Percentiles rank a stretch among this genome's conserved stretches.
phyloP scores from a whole-genome alignment of 2,888 invertebrate genomes.

The Epistrophe grossulariae region DNA sequence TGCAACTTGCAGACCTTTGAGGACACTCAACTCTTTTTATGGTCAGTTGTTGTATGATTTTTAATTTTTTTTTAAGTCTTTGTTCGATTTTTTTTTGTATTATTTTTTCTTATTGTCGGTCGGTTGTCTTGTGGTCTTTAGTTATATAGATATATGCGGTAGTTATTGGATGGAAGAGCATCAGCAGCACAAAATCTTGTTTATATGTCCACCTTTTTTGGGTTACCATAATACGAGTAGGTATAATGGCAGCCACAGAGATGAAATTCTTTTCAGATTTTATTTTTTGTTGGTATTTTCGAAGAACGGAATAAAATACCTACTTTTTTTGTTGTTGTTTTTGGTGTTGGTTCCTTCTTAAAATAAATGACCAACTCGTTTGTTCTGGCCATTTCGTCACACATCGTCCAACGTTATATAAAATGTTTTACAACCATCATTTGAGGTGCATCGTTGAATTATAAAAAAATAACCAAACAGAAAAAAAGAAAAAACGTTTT shows the following conservation, averaged over 20 bases:
- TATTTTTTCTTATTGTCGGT: constrained; percentile 2
- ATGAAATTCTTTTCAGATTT: constrained; percentile 41
- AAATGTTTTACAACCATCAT: constrained; percentile 65
- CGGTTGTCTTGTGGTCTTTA: constrained; percentile 20
- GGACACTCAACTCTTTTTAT: constrained; percentile 51
- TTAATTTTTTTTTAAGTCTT: constrained; percentile 25
- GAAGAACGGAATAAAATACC: constrained; percentile 53
- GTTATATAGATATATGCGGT: constrained; percentile 9
- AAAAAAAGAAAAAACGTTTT: constrained; percentile 20
- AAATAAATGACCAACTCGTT: constrained; percentile 35
- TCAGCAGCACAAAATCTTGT: constrained; percentile 50
- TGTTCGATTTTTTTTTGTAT: neutral
- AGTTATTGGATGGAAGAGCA: constrained; percentile 19
- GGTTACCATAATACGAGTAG: neutral
- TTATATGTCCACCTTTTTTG: constrained; percentile 66
- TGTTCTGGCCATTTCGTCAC: constrained; percentile 64
- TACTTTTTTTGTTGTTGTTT: neutral
- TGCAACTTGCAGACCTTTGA: neutral
- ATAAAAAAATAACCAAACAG: neutral
- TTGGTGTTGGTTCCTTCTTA: constrained; percentile 6
- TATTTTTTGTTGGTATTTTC: constrained; percentile 26
- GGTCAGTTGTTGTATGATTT: constrained; percentile 25
- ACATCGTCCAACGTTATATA: constrained; percentile 51
- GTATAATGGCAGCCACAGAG: constrained; percentile 30
- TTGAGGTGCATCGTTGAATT: constrained; percentile 37